These are phyloP conservation scores for Numida meleagris DNA, from an alignment of 2,113 vertebrate genomes.

Conservation along the genomic window DNA sequence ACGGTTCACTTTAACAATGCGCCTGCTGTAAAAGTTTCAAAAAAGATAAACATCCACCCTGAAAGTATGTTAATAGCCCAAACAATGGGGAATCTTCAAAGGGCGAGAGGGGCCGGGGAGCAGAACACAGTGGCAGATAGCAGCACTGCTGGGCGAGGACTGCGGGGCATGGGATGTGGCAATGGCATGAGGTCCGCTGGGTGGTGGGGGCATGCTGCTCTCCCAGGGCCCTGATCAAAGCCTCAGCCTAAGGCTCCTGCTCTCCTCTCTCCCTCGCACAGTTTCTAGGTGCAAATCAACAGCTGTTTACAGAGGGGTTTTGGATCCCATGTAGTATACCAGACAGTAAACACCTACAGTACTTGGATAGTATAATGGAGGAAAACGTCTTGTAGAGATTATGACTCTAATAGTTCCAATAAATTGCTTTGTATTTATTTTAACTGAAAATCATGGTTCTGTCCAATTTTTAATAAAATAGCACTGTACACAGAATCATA, in stretches of 20 bases:
- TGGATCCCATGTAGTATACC: not conserved
- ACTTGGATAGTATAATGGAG: not conserved
- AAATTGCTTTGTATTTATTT: not conserved
- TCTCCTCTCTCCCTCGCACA: not conserved
- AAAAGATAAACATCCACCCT: conserved; percentile 74
- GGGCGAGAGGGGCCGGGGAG: conserved; percentile 42
- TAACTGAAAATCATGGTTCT: not conserved
- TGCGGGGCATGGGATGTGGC: fast-evolving
- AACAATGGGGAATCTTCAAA: conserved; percentile 74
- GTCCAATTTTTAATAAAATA: not conserved
- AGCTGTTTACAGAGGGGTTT: not conserved
- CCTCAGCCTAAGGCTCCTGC: not conserved
- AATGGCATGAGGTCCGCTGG: not conserved
- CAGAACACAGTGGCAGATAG: not conserved
- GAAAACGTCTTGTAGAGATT: not conserved
- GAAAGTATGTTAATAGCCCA: conserved; percentile 77
- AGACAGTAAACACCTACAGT: not conserved
- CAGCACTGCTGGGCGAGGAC: not conserved
- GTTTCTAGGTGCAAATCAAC: not conserved
- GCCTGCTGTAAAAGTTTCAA: conserved; percentile 71
- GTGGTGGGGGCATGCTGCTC: not conserved
- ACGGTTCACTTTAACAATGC: conserved; percentile 8
- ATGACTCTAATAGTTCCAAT: not conserved
- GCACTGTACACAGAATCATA: not conserved
- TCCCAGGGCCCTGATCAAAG: not conserved